Base-by-base conservation (phyloP, 2,888 invertebrate species). In the Platycheirus rosarum region DNA sequence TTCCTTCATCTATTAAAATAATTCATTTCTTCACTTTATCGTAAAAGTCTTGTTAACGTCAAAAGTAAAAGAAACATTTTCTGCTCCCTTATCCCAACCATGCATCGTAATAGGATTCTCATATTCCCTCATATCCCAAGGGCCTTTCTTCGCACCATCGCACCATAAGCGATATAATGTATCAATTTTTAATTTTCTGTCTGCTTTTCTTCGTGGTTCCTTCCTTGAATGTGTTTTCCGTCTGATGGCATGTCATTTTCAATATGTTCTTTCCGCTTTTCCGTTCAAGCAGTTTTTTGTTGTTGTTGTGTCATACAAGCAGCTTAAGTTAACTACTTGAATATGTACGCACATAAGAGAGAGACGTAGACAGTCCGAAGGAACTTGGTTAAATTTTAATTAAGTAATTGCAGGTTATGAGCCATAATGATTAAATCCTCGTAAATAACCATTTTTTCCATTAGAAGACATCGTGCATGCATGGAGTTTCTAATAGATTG, bases 401-500 rank as follows among this genome's bases (percentile, higher is more conserved):
- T 74, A 74, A 32, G 49, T 79, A 69, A 69, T 74, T 74, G 74
- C 74, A 68, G 44, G 48, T 74, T 63, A 55, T 68, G 62, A 74
- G 55, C 48, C 60, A 69, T 74, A 14, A 55, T 35, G 49, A 26
- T 63, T 74, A 57, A 48, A 69, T 40, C n/a, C 40, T 60, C 55
- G 42, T 37, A 53, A 57, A 49, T n/a, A 13, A 8, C 5, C 1
- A 1, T 42, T 42, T 8, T 42, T 42, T 42, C 6, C 26, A 26
- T 4, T n/a, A n/a, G n/a, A n/a, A n/a, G n/a, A n/a, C n/a, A n/a
- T n/a, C n/a, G n/a, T n/a, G n/a, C n/a, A n/a, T n/a, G n/a, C n/a
- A n/a, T n/a, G n/a, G n/a, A n/a, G n/a, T n/a, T n/a, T n/a, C n/a
- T n/a, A n/a, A n/a, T n/a, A n/a, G n/a, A n/a, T n/a, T n/a, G n/a